Conservation (phyloP, 2,113 vertebrate genomes). For the Mustela nigripes region DNA sequence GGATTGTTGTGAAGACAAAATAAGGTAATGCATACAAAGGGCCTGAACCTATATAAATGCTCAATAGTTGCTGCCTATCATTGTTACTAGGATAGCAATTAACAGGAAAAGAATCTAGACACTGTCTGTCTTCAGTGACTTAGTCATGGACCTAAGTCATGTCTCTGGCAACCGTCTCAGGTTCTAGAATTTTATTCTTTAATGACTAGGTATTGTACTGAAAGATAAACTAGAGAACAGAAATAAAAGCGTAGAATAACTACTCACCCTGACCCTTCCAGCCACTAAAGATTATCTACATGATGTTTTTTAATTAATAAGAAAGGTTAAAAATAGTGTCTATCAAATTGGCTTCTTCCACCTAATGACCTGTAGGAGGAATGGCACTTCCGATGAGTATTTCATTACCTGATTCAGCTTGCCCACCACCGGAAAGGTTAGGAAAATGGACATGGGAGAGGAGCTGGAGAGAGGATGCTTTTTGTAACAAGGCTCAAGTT, state of each 20-base stretch:
- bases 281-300: not conserved
- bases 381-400: not conserved
- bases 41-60: not conserved
- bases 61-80: not conserved
- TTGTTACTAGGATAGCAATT: not conserved
- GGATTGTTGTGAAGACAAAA: not conserved
- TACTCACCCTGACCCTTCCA: not conserved
- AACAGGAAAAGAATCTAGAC: not conserved
- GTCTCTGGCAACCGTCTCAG: too few species aligned
- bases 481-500: not conserved
- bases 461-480: not conserved
- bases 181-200: not conserved
- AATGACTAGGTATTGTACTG: not conserved
- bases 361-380: slow-evolving; percentile 4
- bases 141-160: not conserved
- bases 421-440: not conserved
- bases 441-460: not conserved
- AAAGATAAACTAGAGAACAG: not conserved
- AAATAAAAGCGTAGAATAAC: slow-evolving; percentile 13
- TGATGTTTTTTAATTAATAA: slow-evolving; percentile 41
- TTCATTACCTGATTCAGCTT: not conserved
- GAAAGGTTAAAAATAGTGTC: slow-evolving; percentile 56
- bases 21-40: not conserved
- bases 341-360: not conserved
- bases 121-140: not conserved